These are phyloP conservation scores for Crioceris asparagi DNA, from an alignment of 2,888 invertebrate species.

Conservation along the genomic window DNA sequence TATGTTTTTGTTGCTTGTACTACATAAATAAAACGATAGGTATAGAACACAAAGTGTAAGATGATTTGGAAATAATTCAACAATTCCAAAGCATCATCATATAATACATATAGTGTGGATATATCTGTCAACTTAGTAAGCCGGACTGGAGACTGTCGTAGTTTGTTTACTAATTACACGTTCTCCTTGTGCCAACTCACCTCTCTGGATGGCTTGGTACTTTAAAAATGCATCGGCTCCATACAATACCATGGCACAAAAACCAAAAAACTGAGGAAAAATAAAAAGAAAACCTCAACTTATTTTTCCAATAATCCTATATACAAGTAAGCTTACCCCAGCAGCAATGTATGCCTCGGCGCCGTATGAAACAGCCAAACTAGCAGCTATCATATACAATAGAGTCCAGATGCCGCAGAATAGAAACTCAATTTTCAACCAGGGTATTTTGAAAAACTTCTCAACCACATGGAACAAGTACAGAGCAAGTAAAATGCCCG, in stretches of 20 bases:
- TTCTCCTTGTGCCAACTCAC: constrained; percentile 64
- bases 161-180: constrained; percentile 54
- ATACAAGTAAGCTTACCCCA: constrained; percentile 51
- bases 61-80: too few relatives aligned
- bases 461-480: constrained; percentile 82
- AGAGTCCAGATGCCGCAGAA: constrained; percentile 65
- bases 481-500: constrained; percentile 62
- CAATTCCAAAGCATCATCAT: too few relatives aligned
- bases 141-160: constrained; percentile 41
- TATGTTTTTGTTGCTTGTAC: too few relatives aligned
- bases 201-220: constrained; percentile 53
- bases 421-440: constrained; percentile 71
- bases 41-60: too few relatives aligned
- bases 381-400: constrained; percentile 65
- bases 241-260: constrained; percentile 68
- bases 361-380: constrained; percentile 51
- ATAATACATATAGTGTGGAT: too few relatives aligned
- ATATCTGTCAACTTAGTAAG: constrained; percentile 39
- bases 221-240: constrained; percentile 72
- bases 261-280: constrained; percentile 77
- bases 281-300: constrained; percentile 10
- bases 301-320: too few relatives aligned
- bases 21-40: too few relatives aligned
- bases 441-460: constrained; percentile 74
- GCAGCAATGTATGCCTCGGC: constrained; percentile 56